Conservation (phyloP, 1,140 invertebrate species). For the Monochamus saltuarius region DNA sequence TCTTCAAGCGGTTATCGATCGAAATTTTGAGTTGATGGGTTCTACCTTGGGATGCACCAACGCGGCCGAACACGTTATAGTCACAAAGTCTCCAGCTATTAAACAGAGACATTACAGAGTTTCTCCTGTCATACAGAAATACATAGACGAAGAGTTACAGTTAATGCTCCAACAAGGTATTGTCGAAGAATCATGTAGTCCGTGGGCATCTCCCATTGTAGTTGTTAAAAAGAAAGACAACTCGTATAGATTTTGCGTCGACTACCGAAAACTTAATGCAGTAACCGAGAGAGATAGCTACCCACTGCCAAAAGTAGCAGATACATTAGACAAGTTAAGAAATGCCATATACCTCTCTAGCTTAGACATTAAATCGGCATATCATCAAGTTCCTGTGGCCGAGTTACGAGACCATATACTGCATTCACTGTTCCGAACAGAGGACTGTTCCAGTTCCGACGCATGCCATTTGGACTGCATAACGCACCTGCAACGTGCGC, state of each 20-base stretch:
- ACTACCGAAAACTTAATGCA: conserved; percentile 22
- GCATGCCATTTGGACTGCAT: conserved; percentile 52
- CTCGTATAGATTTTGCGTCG: conserved; percentile 23
- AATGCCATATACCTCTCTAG: conserved; percentile 41
- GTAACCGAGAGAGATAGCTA: conserved; percentile 36
- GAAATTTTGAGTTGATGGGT: neutral
- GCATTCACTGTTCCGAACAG: conserved; percentile 51
- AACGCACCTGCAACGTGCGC: conserved; percentile 13
- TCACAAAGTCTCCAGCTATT: conserved; percentile 16
- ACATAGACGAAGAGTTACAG: neutral
- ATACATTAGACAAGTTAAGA: conserved; percentile 35
- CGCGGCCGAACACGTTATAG: conserved; percentile 1
- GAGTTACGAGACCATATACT: conserved; percentile 45
- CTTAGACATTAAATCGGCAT: conserved; percentile 41
- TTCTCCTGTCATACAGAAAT: neutral
- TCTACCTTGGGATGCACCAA: neutral
- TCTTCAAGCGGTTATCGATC: neutral
- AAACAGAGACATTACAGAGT: conserved; percentile 15
- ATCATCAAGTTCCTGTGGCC: conserved; percentile 43
- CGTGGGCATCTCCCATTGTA: conserved; percentile 23
- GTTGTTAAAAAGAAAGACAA: conserved; percentile 28
- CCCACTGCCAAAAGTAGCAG: conserved; percentile 24
- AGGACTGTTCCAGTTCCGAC: conserved; percentile 49
- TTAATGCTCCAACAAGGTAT: conserved; percentile 5
- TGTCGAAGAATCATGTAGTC: conserved; percentile 34